Evolutionary conservation across 2,113 vertebrate genomes (phyloP).

Genomic region (Mus pahari): DNA sequence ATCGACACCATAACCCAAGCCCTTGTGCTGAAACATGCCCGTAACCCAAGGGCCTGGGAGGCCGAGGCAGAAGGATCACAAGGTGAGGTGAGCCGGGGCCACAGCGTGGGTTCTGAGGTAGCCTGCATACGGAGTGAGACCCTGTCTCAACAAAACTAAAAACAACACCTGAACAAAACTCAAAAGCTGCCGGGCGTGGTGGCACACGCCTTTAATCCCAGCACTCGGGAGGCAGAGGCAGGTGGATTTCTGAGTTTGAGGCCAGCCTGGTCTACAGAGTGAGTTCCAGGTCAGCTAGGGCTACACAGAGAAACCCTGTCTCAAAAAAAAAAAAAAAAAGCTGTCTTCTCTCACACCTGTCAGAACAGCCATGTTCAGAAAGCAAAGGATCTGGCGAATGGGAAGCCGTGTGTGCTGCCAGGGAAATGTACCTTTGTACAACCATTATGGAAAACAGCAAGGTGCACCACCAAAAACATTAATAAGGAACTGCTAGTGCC

Average conservation of each 20-base stretch:
- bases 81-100: not conserved
- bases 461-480: not conserved
- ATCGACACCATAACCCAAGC: not conserved
- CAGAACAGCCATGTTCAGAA: not conserved
- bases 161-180: not conserved
- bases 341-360: not conserved
- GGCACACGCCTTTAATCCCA: too few species aligned
- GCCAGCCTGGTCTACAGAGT: too few species aligned
- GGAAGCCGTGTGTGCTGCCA: not conserved
- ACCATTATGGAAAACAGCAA: not conserved
- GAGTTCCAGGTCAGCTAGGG: too few species aligned
- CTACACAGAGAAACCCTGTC: not conserved
- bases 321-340: not conserved
- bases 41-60: not conserved
- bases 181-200: too few species aligned
- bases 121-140: not conserved
- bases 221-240: too few species aligned
- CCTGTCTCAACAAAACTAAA: not conserved
- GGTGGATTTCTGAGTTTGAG: too few species aligned
- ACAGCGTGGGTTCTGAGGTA: not conserved
- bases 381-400: not conserved
- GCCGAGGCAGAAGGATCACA: not conserved
- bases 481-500: not conserved
- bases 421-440: not conserved
- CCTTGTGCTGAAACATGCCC: accelerated